Evolutionary conservation across 2,888 invertebrate genomes (phyloP).

Genomic region (Sarcophaga variegata): DNA sequence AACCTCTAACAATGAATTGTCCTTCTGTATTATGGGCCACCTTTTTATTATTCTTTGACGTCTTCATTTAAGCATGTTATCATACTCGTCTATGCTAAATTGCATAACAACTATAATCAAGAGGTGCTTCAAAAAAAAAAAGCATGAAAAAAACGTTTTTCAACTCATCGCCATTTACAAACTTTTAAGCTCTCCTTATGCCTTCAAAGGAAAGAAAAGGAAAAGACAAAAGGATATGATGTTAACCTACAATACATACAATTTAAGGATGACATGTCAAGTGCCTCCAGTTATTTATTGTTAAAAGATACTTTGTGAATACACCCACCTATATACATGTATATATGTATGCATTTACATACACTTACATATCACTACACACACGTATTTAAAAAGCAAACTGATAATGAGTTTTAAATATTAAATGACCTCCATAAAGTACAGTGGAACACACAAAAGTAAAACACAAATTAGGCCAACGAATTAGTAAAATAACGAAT

Average conservation of each 20-base stretch:
- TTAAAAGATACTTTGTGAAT: conserved; percentile 27
- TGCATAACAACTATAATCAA: too few species aligned
- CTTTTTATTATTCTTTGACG: too few species aligned
- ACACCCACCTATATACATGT: too few species aligned
- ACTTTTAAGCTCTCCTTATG: background rate
- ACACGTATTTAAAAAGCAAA: conserved; percentile 18
- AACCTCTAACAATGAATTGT: background rate
- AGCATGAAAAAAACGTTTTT: background rate
- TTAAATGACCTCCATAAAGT: conserved; percentile 45
- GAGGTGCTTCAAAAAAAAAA: background rate
- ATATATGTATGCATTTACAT: too few species aligned
- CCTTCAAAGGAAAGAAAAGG: background rate
- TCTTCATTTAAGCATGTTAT: too few species aligned
- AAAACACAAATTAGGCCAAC: background rate
- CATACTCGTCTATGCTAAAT: too few species aligned
- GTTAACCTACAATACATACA: background rate
- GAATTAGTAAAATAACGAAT: background rate
- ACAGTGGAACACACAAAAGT: background rate
- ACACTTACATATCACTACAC: background rate
- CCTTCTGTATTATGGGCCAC: background rate
- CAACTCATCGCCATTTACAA: background rate
- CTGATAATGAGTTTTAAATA: conserved; percentile 64
- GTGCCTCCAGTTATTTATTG: conserved; percentile 46
- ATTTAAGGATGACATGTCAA: conserved; percentile 37
- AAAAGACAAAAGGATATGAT: background rate